These are phyloP conservation scores for Cactoblastis cactorum DNA, from an alignment of 2,888 invertebrate genomes.

Conservation along the genomic window DNA sequence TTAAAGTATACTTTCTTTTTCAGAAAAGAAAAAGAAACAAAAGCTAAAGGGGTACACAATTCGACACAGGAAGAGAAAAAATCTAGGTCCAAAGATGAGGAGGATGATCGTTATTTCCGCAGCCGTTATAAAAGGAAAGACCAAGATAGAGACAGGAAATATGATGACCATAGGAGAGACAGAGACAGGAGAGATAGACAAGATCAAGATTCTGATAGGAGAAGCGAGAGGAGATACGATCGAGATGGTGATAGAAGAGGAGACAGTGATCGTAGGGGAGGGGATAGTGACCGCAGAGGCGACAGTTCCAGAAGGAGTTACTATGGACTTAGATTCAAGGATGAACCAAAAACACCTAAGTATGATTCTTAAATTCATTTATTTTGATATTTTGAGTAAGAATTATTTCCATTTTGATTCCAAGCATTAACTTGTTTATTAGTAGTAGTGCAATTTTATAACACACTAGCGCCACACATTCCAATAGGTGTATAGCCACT, in stretches of 20 bases:
- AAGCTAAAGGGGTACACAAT: constrained; percentile 85
- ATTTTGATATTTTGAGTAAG: background rate
- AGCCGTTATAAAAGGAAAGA: constrained; percentile 53
- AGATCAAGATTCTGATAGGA: constrained; percentile 32
- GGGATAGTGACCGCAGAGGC: constrained; percentile 46
- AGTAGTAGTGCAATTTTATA: no score
- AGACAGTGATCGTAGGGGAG: constrained; percentile 69
- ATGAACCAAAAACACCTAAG: constrained; percentile 93
- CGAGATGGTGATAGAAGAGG: constrained; percentile 38
- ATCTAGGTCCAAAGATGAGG: constrained; percentile 55
- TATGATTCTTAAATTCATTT: constrained; percentile 35
- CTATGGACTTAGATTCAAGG: constrained; percentile 84
- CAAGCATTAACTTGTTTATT: no score
- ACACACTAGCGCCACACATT: no score
- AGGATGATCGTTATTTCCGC: constrained; percentile 51
- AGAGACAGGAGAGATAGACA: constrained; percentile 28
- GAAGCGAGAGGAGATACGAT: constrained; percentile 34
- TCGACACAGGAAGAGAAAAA: constrained; percentile 81
- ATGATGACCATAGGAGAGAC: constrained; percentile 36
- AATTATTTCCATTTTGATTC: no score
- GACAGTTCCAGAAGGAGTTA: constrained; percentile 71
- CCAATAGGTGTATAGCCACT: no score
- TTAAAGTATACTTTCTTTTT: constrained; percentile 18
- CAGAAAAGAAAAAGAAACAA: constrained; percentile 75
- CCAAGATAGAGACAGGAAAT: constrained; percentile 37